Evolutionary conservation across 2,113 vertebrate species (phyloP).

Genomic region (Centrocercus urophasianus): DNA sequence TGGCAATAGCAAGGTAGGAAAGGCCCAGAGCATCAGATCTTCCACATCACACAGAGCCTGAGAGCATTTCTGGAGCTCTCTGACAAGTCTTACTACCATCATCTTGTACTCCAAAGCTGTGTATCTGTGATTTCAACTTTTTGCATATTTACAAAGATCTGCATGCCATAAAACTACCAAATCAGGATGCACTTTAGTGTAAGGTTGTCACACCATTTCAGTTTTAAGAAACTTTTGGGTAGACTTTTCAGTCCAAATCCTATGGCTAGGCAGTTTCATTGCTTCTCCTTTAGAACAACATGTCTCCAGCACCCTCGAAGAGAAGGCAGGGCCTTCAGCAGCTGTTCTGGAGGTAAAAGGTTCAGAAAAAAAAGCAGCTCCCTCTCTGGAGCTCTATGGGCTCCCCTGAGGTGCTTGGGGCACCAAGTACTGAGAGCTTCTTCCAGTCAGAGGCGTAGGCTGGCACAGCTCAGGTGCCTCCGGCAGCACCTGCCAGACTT

Average conservation of each 20-base stretch:
- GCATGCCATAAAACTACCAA: neutral
- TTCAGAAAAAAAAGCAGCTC: neutral
- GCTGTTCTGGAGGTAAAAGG: neutral
- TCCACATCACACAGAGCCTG: neutral
- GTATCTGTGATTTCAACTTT: neutral
- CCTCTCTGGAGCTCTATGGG: neutral
- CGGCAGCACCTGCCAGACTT: slow-evolving; percentile 36
- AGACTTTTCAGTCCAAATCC: neutral
- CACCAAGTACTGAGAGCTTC: neutral
- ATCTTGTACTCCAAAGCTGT: neutral
- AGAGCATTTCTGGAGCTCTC: neutral
- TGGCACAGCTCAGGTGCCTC: neutral
- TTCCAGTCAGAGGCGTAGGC: neutral
- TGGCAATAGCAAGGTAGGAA: neutral
- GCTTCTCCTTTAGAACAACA: neutral
- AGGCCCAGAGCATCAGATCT: neutral
- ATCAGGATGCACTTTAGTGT: neutral
- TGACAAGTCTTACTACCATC: neutral
- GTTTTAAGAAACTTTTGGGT: neutral
- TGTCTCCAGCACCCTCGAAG: neutral
- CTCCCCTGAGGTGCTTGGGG: neutral
- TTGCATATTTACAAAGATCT: neutral
- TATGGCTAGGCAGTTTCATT: neutral
- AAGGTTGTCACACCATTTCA: neutral
- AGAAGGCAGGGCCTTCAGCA: neutral